A percentile compares a stretch with the other conserved stretches of the same genome.
phyloP scores from a whole-genome alignment of 2,113 vertebrate genomes.

The Zootoca vivipara region DNA sequence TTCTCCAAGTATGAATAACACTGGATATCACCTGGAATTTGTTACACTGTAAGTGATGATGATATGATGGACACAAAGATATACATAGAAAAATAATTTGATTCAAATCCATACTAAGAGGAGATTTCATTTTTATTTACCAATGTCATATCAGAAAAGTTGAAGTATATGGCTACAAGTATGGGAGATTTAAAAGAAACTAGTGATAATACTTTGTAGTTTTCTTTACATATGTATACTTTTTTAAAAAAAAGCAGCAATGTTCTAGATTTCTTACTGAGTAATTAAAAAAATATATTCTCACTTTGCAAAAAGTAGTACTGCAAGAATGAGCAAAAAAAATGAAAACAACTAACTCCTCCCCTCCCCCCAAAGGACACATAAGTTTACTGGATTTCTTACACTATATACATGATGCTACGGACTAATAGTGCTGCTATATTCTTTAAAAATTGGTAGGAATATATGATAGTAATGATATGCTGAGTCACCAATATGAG shows the following conservation, averaged over 20 bases:
- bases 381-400: conserved; percentile 40
- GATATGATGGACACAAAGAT: conserved; percentile 28
- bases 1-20: no score
- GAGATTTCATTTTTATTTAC: conserved; percentile 32
- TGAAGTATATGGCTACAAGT: conserved; percentile 15
- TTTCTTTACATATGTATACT: conserved; percentile 31
- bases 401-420: conserved; percentile 61
- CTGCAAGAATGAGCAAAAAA: conserved; percentile 34
- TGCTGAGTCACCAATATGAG: not conserved
- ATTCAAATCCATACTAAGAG: conserved; percentile 39
- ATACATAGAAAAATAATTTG: conserved; percentile 30
- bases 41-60: conserved; percentile 33
- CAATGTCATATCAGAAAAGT: conserved; percentile 44
- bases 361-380: not conserved
- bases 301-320: conserved; percentile 46
- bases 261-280: conserved; percentile 45
- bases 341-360: conserved; percentile 7
- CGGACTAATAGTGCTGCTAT: conserved; percentile 31
- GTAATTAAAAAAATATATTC: conserved; percentile 54
- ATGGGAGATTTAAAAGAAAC: conserved; percentile 23
- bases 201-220: not conserved
- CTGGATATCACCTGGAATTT: not conserved
- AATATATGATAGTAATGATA: not conserved
- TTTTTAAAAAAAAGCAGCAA: conserved; percentile 47
- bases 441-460: not conserved